A percentile compares a stretch with the other conserved stretches of the same genome.
These are phyloP conservation scores for Lepus oiostolus DNA, from an alignment of 2,797 vertebrate species.

Conservation along the genomic window DNA sequence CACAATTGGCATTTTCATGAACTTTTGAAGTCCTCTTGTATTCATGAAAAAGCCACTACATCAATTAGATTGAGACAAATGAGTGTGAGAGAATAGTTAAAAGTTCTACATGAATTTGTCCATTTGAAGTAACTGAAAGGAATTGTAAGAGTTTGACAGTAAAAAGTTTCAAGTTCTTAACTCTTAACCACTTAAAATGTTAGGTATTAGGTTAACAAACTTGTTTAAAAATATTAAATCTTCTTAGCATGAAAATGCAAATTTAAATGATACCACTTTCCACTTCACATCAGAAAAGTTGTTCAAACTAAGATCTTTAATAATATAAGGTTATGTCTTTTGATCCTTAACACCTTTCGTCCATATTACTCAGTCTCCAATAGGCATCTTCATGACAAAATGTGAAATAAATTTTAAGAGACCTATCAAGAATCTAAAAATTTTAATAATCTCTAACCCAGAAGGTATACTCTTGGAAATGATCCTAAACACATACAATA, in stretches of 20 bases:
- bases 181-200: not conserved
- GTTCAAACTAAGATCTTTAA: not conserved
- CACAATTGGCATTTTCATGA: too few species aligned
- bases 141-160: not conserved
- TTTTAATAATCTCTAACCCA: conserved; percentile 32
- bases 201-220: not conserved
- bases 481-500: not conserved
- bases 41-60: not conserved
- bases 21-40: not conserved
- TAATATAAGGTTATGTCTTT: conserved; percentile 28
- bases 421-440: not conserved
- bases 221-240: conserved; percentile 29
- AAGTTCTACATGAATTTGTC: not conserved
- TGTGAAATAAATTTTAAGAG: conserved; percentile 39
- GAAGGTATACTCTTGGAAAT: conserved; percentile 39
- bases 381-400: not conserved
- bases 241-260: not conserved
- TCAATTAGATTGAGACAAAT: not conserved
- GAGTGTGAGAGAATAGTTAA: not conserved
- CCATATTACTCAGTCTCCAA: not conserved
- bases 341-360: not conserved
- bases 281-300: conserved; percentile 18
- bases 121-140: not conserved
- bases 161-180: conserved; percentile 20
- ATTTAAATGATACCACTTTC: conserved; percentile 43